A percentile compares a stretch with the other conserved stretches of the same genome.
Conservation (phyloP, 2,888 invertebrate genomes). For the Napeogenes inachia region DNA sequence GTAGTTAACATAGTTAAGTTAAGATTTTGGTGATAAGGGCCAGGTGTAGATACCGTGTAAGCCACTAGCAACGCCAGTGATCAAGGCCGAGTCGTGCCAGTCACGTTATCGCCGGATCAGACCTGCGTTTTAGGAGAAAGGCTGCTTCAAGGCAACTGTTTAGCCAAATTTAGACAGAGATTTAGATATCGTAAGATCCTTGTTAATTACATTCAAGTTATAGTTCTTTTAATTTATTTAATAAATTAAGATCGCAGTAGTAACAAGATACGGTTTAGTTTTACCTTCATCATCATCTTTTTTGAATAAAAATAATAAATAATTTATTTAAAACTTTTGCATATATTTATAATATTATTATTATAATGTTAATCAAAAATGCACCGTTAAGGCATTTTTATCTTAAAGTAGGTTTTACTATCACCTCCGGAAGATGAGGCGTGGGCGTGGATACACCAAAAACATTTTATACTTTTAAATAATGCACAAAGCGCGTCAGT, state of each 20-base stretch:
- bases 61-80: constrained; percentile 19
- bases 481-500: constrained; percentile 68
- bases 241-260: too few species aligned
- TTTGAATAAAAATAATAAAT: too few species aligned
- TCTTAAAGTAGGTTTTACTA: background rate
- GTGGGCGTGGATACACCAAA: constrained; percentile 33
- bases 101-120: constrained; percentile 29
- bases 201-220: background rate
- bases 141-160: constrained; percentile 28
- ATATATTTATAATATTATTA: too few species aligned
- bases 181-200: constrained; percentile 4
- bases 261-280: too few species aligned
- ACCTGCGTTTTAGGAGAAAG: constrained; percentile 35
- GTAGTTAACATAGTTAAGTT: background rate
- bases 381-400: background rate
- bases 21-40: background rate
- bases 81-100: constrained; percentile 36
- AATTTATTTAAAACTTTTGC: too few species aligned
- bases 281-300: too few species aligned
- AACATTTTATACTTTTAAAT: constrained; percentile 43
- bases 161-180: constrained; percentile 19
- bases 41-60: background rate
- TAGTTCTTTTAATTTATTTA: too few species aligned
- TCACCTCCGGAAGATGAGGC: constrained; percentile 22
- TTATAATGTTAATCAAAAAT: background rate